Conservation (phyloP, 1,140 invertebrate genomes). For the Bombus polaris region DNA sequence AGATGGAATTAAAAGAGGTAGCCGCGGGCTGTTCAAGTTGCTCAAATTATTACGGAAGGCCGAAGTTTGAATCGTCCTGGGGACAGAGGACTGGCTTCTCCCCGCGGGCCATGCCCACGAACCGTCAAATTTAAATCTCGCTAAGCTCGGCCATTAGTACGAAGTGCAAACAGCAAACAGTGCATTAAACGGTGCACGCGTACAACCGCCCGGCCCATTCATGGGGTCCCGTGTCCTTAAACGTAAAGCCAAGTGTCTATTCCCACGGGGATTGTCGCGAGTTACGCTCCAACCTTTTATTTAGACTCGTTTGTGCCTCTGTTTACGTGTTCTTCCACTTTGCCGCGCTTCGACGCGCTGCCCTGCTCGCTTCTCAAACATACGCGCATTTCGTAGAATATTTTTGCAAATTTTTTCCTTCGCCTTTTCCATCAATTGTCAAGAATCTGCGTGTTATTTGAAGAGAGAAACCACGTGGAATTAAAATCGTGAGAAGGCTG, state of each 20-base stretch:
- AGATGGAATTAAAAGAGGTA: slow-evolving; percentile 18
- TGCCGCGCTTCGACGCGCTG: slow-evolving; percentile 20
- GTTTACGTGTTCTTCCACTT: slow-evolving; percentile 45
- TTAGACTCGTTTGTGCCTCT: slow-evolving; percentile 31
- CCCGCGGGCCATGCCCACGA: slow-evolving; percentile 59
- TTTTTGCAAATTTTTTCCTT: neutral
- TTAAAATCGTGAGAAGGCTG: too few species aligned
- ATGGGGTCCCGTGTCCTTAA: slow-evolving; percentile 68
- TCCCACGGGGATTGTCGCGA: slow-evolving; percentile 80
- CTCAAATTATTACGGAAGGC: slow-evolving; percentile 71
- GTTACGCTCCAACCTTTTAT: slow-evolving; percentile 51
- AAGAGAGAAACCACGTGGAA: too few species aligned
- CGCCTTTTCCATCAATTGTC: neutral
- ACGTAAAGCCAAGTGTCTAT: slow-evolving; percentile 79
- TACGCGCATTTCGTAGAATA: too few species aligned
- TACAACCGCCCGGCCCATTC: slow-evolving; percentile 13
- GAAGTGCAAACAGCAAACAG: slow-evolving; percentile 82
- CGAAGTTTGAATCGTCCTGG: slow-evolving; percentile 77
- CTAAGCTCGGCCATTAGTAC: slow-evolving; percentile 81
- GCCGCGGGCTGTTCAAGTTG: slow-evolving; percentile 72
- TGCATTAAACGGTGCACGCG: slow-evolving; percentile 76
- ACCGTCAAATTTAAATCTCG: slow-evolving; percentile 82
- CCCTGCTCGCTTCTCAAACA: neutral
- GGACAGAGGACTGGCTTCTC: slow-evolving; percentile 3
- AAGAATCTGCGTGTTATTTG: too few species aligned